Conservation (phyloP, 2,888 invertebrate genomes). For the Folsomia manolachei region DNA sequence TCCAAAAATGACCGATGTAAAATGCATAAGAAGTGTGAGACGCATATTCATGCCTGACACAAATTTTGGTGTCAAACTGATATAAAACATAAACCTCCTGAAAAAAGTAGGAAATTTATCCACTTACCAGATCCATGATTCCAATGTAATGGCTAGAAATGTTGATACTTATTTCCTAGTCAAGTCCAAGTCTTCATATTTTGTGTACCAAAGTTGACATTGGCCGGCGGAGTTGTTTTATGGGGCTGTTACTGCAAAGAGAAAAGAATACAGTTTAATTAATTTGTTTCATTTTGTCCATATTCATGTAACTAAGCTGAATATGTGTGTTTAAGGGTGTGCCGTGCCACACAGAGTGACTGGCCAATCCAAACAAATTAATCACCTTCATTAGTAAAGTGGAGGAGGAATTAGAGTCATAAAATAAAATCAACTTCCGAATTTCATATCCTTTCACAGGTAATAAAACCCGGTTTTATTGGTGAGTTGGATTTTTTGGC, state of each 20-base stretch:
- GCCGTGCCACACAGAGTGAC: no score
- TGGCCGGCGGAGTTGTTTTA: not conserved
- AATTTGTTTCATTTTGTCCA: not conserved
- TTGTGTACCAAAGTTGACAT: not conserved
- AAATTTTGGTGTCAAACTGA: not conserved
- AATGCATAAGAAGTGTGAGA: no score
- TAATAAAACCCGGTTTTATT: slow-evolving; percentile 4
- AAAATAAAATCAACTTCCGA: slow-evolving; percentile 12
- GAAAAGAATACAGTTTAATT: not conserved
- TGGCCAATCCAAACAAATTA: not conserved
- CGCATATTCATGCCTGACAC: no score
- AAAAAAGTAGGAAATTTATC: not conserved
- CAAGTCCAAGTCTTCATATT: not conserved
- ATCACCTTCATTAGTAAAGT: slow-evolving; percentile 1
- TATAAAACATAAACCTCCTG: not conserved
- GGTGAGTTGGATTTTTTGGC: no score
- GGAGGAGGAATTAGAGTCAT: not conserved
- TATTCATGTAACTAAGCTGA: not conserved
- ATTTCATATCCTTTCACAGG: slow-evolving; percentile 13
- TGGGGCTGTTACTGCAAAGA: not conserved
- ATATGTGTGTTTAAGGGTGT: no score
- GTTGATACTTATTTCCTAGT: not conserved
- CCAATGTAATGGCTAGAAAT: not conserved
- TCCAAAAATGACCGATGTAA: not conserved
- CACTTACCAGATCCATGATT: slow-evolving; percentile 13